phyloP scores from a whole-genome alignment of 1,140 invertebrate species.

The Reticulitermes speratus region DNA sequence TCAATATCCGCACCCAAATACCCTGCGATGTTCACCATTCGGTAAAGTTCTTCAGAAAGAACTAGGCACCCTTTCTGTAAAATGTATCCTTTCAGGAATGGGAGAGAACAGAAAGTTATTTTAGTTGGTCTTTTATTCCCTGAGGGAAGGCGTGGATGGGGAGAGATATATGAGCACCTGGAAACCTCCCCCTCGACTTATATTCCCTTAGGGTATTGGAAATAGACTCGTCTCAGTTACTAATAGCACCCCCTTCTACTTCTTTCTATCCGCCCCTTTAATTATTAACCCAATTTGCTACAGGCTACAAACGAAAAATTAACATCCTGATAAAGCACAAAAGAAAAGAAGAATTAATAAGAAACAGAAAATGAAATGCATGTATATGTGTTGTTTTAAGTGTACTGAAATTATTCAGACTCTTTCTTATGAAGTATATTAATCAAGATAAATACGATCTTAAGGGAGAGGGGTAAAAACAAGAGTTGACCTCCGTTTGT shows the following conservation, averaged over 20 bases:
- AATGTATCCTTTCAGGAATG: background rate
- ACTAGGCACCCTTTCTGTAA: background rate
- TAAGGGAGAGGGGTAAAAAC: background rate
- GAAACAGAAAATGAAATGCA: background rate
- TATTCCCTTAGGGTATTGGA: background rate
- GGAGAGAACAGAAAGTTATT: background rate
- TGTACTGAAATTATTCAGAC: background rate
- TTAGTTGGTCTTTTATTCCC: background rate
- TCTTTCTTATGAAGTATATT: background rate
- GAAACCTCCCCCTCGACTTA: slow-evolving; percentile 6
- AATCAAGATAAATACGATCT: slow-evolving; percentile 6
- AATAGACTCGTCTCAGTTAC: slow-evolving; percentile 10
- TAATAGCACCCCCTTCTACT: slow-evolving; percentile 9
- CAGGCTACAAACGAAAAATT: background rate
- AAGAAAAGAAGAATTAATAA: background rate
- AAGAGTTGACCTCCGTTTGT: background rate
- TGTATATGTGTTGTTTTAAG: background rate
- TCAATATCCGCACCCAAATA: background rate
- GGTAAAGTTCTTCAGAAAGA: background rate
- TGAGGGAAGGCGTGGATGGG: background rate
- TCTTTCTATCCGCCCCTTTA: background rate
- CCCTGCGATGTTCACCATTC: background rate
- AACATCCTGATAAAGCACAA: background rate
- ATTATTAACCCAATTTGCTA: background rate
- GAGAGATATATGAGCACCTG: slow-evolving; percentile 1